phyloP scores from a whole-genome alignment of 2,797 vertebrate species.

The Peromyscus nudipes region DNA sequence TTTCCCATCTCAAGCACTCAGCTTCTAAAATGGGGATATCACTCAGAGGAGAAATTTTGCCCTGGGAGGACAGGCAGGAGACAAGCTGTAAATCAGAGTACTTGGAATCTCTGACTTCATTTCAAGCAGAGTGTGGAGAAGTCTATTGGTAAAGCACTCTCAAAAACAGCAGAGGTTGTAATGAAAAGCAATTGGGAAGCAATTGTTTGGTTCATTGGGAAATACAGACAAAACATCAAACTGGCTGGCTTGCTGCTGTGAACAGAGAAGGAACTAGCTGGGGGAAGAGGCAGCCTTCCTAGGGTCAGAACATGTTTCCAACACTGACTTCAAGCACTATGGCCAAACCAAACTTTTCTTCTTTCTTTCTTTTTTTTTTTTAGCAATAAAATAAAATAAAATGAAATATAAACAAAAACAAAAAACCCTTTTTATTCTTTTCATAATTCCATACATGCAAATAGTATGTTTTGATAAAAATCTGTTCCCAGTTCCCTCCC shows the following conservation, averaged over 20 bases:
- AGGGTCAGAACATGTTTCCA: not conserved
- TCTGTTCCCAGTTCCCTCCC: too few species aligned
- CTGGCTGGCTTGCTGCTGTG: constrained; percentile 21
- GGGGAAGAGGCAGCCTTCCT: not conserved
- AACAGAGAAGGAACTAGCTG: not conserved
- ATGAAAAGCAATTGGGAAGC: not conserved
- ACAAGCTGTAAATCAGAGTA: not conserved
- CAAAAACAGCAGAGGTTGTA: constrained; percentile 18
- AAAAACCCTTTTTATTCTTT: not conserved
- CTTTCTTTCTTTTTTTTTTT: not conserved
- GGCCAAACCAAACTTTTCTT: not conserved
- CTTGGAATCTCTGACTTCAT: not conserved
- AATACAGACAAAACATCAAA: not conserved
- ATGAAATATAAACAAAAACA: not conserved
- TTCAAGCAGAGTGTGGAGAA: not conserved
- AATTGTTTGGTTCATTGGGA: not conserved
- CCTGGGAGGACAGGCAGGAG: not conserved
- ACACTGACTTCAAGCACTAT: not conserved
- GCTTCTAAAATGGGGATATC: not conserved
- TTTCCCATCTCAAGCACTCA: not conserved
- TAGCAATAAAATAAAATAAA: too few species aligned
- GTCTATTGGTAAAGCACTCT: not conserved
- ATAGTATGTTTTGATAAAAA: too few species aligned
- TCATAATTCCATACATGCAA: too few species aligned
- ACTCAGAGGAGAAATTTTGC: constrained; percentile 32